Evolutionary conservation across 2,797 vertebrate species (phyloP).

Genomic region (Podarcis siculus): DNA sequence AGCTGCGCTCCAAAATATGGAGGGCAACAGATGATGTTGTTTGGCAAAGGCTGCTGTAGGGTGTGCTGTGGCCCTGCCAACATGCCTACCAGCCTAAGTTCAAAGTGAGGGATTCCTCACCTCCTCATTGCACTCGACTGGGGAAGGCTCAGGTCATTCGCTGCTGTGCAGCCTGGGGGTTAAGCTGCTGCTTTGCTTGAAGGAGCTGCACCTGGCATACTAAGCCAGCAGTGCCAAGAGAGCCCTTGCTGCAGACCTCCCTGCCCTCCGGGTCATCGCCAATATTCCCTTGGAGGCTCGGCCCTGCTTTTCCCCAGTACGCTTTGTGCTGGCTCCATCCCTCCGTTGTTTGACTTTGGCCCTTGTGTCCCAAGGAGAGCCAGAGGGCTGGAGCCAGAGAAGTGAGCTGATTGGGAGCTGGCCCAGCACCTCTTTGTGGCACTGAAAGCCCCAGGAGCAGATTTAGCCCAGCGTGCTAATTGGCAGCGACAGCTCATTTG

Average conservation of each 20-base stretch:
- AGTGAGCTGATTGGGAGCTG: not conserved
- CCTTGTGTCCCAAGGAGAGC: not conserved
- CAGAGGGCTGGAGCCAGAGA: not conserved
- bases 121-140: too few species aligned
- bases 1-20: too few species aligned
- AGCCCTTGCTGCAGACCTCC: too few species aligned
- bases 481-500: conserved; percentile 59
- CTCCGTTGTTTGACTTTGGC: conserved; percentile 6
- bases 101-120: too few species aligned
- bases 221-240: too few species aligned
- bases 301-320: fast-evolving
- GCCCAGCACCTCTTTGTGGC: not conserved
- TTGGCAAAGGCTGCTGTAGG: too few species aligned
- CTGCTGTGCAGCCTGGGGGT: too few species aligned
- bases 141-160: too few species aligned
- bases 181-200: not conserved
- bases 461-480: conserved; percentile 55
- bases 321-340: not conserved
- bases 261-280: not conserved
- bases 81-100: too few species aligned
- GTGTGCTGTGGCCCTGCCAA: too few species aligned
- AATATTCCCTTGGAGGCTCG: not conserved
- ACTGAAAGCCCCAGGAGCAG: not conserved
- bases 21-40: too few species aligned
- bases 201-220: too few species aligned